phyloP scores from a whole-genome alignment of 2,797 vertebrate species.

The Nannoperca australis region DNA sequence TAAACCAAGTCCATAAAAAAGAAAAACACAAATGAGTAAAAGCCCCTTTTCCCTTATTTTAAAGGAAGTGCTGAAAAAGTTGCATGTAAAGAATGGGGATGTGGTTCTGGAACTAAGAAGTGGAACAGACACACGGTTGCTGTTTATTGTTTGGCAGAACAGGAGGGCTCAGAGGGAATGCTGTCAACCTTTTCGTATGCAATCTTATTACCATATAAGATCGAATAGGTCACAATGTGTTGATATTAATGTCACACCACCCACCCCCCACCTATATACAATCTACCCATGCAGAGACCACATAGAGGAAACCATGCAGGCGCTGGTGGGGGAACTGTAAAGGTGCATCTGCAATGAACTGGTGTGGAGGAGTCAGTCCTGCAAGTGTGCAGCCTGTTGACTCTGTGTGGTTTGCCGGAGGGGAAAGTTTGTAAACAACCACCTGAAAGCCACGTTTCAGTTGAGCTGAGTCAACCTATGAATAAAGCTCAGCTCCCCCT shows the following conservation, averaged over 20 bases:
- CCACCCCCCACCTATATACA: not conserved
- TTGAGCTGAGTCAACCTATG: slow-evolving; percentile 40
- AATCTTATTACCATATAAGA: too few species aligned
- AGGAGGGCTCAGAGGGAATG: not conserved
- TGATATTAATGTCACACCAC: slow-evolving; percentile 11
- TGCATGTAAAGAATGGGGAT: slow-evolving; percentile 59
- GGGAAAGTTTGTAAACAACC: slow-evolving; percentile 61
- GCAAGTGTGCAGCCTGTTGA: not conserved
- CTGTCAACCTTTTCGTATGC: not conserved
- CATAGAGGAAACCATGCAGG: slow-evolving; percentile 19
- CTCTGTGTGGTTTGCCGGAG: slow-evolving; percentile 10
- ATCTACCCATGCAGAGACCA: not conserved
- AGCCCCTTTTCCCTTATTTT: slow-evolving; percentile 52
- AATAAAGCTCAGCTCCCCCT: slow-evolving; percentile 3
- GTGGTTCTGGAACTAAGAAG: slow-evolving; percentile 66
- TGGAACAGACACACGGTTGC: slow-evolving; percentile 23
- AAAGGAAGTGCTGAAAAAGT: slow-evolving; percentile 55
- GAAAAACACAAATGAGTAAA: not conserved
- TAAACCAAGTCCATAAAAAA: not conserved
- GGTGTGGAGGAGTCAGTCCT: not conserved
- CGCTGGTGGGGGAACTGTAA: slow-evolving; percentile 7
- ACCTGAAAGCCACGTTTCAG: slow-evolving; percentile 27
- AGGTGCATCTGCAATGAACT: not conserved
- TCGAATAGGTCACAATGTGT: not conserved
- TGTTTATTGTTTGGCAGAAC: slow-evolving; percentile 6